A percentile compares a stretch with the other conserved stretches of the same genome.
Conservation (phyloP, 2,797 vertebrate species). For the Hydrolagus colliei region DNA sequence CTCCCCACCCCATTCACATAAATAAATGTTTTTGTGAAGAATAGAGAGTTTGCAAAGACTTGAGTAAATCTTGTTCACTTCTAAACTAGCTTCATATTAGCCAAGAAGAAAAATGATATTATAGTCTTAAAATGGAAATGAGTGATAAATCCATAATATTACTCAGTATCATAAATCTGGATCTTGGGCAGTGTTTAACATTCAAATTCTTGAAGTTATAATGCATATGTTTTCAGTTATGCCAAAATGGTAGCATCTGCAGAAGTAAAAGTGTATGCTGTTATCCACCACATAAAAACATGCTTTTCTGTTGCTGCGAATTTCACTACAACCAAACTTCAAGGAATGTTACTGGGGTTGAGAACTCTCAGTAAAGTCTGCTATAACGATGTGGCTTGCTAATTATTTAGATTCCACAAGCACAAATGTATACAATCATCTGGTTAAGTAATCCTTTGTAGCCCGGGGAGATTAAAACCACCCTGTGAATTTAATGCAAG, state of each 20-base stretch:
- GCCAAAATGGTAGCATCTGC: not conserved
- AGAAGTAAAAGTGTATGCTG: slow-evolving; percentile 4
- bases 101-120: not conserved
- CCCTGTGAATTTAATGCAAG: not conserved
- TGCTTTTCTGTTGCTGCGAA: not conserved
- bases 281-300: not conserved
- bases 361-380: not conserved
- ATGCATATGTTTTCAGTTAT: slow-evolving; percentile 15
- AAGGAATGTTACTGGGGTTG: not conserved
- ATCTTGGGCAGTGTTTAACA: not conserved
- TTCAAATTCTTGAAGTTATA: slow-evolving; percentile 10
- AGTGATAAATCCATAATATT: not conserved
- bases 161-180: not conserved
- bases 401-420: not conserved
- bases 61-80: no score
- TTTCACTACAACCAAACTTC: not conserved
- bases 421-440: not conserved
- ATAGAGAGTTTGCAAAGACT: no score
- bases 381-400: not conserved
- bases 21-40: no score
- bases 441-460: not conserved
- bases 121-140: not conserved
- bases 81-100: no score
- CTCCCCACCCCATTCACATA: no score
- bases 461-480: not conserved